phyloP scores from a whole-genome alignment of 2,113 vertebrate genomes.

The Nothobranchius furzeri region DNA sequence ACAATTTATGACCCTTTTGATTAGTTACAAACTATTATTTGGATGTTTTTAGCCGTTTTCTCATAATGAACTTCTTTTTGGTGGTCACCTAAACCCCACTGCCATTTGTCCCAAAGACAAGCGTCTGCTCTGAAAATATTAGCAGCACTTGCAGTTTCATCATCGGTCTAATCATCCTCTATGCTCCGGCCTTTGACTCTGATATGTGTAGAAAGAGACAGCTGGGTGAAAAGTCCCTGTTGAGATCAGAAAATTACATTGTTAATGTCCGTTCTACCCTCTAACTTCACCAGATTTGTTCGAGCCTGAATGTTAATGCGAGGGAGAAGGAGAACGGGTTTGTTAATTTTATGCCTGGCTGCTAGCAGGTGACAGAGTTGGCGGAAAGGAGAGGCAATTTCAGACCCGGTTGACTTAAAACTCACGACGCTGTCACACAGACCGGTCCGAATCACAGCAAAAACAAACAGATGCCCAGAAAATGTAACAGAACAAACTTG shows the following conservation, averaged over 20 bases:
- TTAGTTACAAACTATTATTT: background rate
- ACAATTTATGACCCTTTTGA: background rate
- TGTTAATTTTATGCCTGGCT: conserved; percentile 54
- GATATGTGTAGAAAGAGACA: background rate
- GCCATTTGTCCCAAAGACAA: conserved; percentile 21
- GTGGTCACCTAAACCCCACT: conserved; percentile 2
- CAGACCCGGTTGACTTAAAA: conserved; percentile 37
- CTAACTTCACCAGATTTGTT: conserved; percentile 16
- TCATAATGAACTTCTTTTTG: conserved; percentile 18
- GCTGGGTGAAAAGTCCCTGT: conserved; percentile 19
- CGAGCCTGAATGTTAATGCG: conserved; percentile 19
- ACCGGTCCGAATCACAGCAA: background rate
- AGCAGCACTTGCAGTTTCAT: conserved; percentile 34
- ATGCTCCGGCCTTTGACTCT: conserved; percentile 21
- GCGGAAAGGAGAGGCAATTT: conserved; percentile 42
- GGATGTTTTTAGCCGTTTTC: too few species aligned
- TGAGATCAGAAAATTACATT: conserved; percentile 32
- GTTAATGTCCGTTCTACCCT: conserved; percentile 9
- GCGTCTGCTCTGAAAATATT: conserved; percentile 10
- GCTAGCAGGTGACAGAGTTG: conserved; percentile 23
- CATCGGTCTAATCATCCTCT: conserved; percentile 42
- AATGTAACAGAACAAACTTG: background rate
- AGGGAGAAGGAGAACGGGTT: conserved; percentile 12
- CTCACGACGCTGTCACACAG: conserved; percentile 1
- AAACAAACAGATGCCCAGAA: conserved; percentile 2